phyloP scores from a whole-genome alignment of 2,888 invertebrate species.

The Fissipunctia ypsillon region DNA sequence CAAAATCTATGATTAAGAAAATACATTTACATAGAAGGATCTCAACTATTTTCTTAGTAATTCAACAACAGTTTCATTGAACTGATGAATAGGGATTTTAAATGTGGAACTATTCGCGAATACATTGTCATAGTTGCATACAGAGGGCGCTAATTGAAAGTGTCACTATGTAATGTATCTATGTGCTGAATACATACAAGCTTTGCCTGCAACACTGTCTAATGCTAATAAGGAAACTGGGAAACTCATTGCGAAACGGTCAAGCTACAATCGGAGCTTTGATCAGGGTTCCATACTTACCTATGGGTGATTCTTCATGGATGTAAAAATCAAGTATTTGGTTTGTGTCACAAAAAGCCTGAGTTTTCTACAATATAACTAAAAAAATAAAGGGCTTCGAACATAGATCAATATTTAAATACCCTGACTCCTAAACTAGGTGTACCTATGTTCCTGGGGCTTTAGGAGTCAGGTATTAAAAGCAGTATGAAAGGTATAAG shows the following conservation, averaged over 20 bases:
- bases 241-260: slow-evolving; percentile 29
- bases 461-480: neutral
- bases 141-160: slow-evolving; percentile 14
- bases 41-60: neutral
- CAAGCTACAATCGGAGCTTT: slow-evolving; percentile 9
- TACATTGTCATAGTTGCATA: slow-evolving; percentile 19
- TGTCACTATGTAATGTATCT: neutral
- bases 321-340: too few species aligned
- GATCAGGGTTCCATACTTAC: slow-evolving; percentile 20
- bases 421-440: too few species aligned
- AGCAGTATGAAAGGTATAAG: neutral
- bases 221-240: slow-evolving; percentile 50
- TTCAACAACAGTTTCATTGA: neutral
- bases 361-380: too few species aligned
- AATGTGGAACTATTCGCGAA: neutral
- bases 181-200: slow-evolving; percentile 25
- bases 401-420: neutral
- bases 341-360: too few species aligned
- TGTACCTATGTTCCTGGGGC: too few species aligned
- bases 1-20: neutral
- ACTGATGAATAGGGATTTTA: slow-evolving; percentile 1
- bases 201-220: slow-evolving; percentile 42
- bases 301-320: neutral
- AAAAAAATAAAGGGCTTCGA: neutral
- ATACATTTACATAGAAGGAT: neutral